phyloP scores from a whole-genome alignment of 2,113 vertebrate species.

The rabbit (Oryctolagus cuniculus) region DNA sequence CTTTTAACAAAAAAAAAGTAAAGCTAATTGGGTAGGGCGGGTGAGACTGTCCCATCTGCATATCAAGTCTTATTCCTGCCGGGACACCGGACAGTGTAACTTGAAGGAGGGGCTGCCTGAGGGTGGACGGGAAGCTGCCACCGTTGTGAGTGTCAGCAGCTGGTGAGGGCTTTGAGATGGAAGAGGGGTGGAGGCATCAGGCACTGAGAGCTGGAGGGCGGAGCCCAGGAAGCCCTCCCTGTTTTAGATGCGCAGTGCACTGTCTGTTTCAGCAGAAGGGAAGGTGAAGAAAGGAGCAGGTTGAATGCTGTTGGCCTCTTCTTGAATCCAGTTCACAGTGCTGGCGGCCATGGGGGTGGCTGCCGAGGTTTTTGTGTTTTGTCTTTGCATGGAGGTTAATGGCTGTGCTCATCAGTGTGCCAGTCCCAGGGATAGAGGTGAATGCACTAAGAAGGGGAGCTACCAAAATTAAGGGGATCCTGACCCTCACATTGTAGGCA shows the following conservation, averaged over 20 bases:
- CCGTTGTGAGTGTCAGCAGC: neutral
- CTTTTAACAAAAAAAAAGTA: neutral
- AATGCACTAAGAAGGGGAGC: neutral
- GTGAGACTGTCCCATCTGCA: neutral
- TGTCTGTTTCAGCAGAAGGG: neutral
- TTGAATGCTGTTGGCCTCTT: neutral
- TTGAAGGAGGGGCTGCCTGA: neutral
- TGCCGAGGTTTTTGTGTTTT: neutral
- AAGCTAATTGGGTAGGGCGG: neutral
- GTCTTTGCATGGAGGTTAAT: neutral
- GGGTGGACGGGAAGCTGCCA: neutral
- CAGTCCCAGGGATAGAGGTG: neutral
- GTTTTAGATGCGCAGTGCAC: too few relatives aligned
- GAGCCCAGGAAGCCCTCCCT: neutral
- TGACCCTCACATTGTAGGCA: too few relatives aligned
- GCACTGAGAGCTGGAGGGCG: neutral
- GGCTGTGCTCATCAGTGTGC: neutral
- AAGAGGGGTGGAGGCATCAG: neutral
- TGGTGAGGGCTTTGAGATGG: neutral
- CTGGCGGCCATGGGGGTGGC: neutral
- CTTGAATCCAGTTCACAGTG: neutral
- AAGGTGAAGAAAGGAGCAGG: neutral
- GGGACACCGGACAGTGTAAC: neutral
- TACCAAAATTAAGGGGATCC: neutral
- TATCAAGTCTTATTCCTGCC: neutral